Evolutionary conservation across 2,113 vertebrate genomes (phyloP), one percentile per base, ranked within the genome.

Genomic region (Petrocephalus microphthalmus): DNA sequence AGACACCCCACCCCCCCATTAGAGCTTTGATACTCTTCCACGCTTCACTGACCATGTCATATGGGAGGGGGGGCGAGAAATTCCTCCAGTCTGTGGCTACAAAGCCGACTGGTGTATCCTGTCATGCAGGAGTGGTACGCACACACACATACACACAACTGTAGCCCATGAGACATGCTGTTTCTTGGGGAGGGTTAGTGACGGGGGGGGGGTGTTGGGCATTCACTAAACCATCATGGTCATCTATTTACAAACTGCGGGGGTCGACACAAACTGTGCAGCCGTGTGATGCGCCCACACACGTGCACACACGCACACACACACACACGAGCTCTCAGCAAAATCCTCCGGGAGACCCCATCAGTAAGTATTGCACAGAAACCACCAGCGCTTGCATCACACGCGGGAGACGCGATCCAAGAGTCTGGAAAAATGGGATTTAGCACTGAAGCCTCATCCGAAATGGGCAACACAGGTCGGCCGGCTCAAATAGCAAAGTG

Each of bases 31-130:
- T 93, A 94, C 94, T 91, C 94, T 94, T 95, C 95, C 94, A 92
- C 94, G 97, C 97, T 97, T 94, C 95, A 94, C 91, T 88, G 92
- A 94, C 95, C 96, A 92, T 94, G 94, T 94, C 95, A 96, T 92
- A 93, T 93, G 67, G 15, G n/a, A 20, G 17, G 13, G 85, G 13
- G 64, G 19, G 42, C 2, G n/a, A 7, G 25, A 52, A 52, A 25
- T 84, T 56, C 51, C 84, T 56, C 5, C 51, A 53, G 84, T 25
- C 49, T n/a, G 47, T 52, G n/a, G 82, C 82, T 51, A 15, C 82
- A 84, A 25, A 47, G 47, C 49, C 11, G 60, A 67, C 10, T 29
- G 60, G 60, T 67, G n/a, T 29, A 67, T 29, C 60, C 60, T 67
- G 60, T 64, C 60, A 64, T 64, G n/a, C 60, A 64, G 10, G 60